Evolutionary conservation across 2,113 vertebrate genomes (phyloP).

Genomic region (Athene cunicularia): DNA sequence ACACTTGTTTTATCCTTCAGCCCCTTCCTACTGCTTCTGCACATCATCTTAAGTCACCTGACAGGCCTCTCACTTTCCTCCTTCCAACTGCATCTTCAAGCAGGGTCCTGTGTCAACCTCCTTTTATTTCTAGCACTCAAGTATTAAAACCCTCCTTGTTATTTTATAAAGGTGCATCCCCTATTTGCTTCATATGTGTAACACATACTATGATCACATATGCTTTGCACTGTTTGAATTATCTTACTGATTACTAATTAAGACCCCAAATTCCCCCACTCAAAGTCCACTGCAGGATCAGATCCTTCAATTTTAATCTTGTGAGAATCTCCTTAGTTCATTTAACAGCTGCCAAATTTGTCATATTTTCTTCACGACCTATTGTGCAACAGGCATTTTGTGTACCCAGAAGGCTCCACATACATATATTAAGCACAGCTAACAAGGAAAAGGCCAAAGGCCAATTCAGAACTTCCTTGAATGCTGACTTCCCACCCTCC

Average conservation of each 20-base stretch:
- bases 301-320: not conserved
- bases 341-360: not conserved
- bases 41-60: not conserved
- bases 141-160: not conserved
- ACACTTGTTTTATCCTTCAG: not conserved
- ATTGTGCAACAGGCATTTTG: not conserved
- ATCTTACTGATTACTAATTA: not conserved
- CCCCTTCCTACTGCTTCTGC: not conserved
- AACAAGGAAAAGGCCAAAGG: constrained; percentile 4
- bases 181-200: not conserved
- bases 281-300: not conserved
- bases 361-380: not conserved
- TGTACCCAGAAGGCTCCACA: not conserved
- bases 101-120: not conserved
- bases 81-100: not conserved
- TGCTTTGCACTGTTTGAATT: not conserved
- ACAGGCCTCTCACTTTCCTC: not conserved
- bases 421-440: not conserved
- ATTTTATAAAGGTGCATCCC: not conserved
- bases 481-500: not conserved
- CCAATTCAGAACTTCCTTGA: not conserved
- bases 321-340: not conserved
- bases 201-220: not conserved
- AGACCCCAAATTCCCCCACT: not conserved
- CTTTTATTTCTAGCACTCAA: not conserved